Percentiles rank a stretch among this genome's conserved stretches.
Evolutionary conservation across 2,113 vertebrate species (phyloP).

Genomic region (Pandion haliaetus): DNA sequence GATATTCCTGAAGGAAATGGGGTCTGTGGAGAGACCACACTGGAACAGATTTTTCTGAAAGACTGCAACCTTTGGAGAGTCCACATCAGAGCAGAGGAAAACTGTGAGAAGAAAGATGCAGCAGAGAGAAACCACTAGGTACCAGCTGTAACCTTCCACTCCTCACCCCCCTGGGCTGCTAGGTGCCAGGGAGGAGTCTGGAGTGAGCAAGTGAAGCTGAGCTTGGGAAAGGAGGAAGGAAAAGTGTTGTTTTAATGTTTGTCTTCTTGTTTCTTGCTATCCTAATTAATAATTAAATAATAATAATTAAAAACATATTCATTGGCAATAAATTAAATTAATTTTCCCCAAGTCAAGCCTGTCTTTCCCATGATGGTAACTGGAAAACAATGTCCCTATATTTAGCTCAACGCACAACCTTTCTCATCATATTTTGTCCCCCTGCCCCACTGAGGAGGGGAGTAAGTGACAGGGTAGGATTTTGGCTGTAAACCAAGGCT

Average conservation of each 20-base stretch:
- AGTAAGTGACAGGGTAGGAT: not conserved
- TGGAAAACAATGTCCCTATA: not conserved
- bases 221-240: not conserved
- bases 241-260: not conserved
- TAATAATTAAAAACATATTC: not conserved
- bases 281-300: not conserved
- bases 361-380: rapidly evolving
- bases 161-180: not conserved
- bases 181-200: not conserved
- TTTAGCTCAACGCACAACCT: not conserved
- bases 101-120: not conserved
- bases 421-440: not conserved
- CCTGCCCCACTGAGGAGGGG: not conserved
- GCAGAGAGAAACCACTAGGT: not conserved
- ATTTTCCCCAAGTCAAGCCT: not conserved
- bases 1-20: not conserved
- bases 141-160: not conserved
- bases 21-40: rapidly evolving
- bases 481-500: not conserved
- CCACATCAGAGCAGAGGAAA: not conserved
- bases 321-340: not conserved
- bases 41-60: not conserved
- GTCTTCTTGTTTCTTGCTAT: not conserved
- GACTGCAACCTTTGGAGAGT: not conserved
- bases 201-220: not conserved